Conservation (phyloP, 1,140 invertebrate species). For the Drosophila setifemur region DNA sequence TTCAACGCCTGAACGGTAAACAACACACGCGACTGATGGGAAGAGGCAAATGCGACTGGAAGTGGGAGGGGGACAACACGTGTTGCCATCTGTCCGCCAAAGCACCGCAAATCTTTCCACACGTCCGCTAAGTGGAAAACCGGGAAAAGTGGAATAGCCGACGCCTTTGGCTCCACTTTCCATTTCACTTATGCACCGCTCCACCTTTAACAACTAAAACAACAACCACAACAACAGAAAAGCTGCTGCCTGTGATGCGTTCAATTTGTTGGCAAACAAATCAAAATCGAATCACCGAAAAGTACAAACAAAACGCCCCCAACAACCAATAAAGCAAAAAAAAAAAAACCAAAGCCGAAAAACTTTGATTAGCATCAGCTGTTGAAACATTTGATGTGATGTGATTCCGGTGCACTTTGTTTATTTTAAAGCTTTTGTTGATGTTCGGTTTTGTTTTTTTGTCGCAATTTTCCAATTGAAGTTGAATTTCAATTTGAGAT, state of each 20-base stretch:
- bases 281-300: slow-evolving; percentile 49
- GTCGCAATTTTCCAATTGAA: slow-evolving; percentile 66
- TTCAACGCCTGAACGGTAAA: slow-evolving; percentile 68
- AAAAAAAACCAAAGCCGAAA: slow-evolving; percentile 1
- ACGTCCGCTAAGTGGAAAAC: slow-evolving; percentile 61
- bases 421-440: slow-evolving; percentile 51
- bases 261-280: slow-evolving; percentile 79
- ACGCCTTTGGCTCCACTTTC: slow-evolving; percentile 52
- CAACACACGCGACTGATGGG: slow-evolving; percentile 15
- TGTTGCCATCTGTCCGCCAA: slow-evolving; percentile 71
- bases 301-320: slow-evolving; percentile 42
- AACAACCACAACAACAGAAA: slow-evolving; percentile 14
- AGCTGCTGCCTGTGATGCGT: slow-evolving; percentile 56
- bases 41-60: background rate
- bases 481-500: slow-evolving; percentile 47
- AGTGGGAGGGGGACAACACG: slow-evolving; percentile 40
- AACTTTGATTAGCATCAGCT: slow-evolving; percentile 75
- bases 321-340: no score
- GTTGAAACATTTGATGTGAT: slow-evolving; percentile 64
- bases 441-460: slow-evolving; percentile 69
- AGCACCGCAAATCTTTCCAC: slow-evolving; percentile 74
- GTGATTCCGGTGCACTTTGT: slow-evolving; percentile 50
- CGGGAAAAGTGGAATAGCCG: slow-evolving; percentile 2
- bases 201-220: slow-evolving; percentile 29
- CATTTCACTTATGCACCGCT: slow-evolving; percentile 44